Evolutionary conservation across 1,140 invertebrate species (phyloP).

Genomic region (Atopsyche davidsoni): DNA sequence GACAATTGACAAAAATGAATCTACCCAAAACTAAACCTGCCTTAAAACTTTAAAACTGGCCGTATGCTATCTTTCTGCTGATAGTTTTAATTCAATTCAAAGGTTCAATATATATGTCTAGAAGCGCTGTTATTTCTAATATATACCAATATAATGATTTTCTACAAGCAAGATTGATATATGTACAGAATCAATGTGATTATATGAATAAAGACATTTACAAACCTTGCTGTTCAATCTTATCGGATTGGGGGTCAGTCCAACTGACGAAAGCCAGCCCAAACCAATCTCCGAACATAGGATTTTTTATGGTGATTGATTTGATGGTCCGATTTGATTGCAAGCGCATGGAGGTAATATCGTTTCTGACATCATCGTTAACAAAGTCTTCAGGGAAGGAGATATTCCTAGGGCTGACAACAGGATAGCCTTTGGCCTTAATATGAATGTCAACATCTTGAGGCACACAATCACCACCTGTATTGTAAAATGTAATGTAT

Average conservation of each 20-base stretch:
- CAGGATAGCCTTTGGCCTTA: conserved; percentile 21
- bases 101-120: not conserved
- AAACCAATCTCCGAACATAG: conserved; percentile 66
- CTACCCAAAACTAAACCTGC: no score
- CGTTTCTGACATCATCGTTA: conserved; percentile 9
- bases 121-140: no score
- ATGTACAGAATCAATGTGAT: no score
- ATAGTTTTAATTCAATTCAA: no score
- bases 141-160: no score
- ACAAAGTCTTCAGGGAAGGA: conserved; percentile 27
- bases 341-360: conserved; percentile 15
- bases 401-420: conserved; percentile 26
- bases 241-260: conserved; percentile 56
- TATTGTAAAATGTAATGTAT: conserved; percentile 4
- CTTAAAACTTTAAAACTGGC: no score
- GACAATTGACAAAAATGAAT: no score
- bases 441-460: conserved; percentile 28
- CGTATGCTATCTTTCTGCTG: no score
- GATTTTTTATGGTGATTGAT: conserved; percentile 32
- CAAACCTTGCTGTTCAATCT: conserved; percentile 67
- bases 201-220: no score
- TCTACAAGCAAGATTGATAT: no score
- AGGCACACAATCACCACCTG: conserved; percentile 24
- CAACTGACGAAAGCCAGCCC: conserved; percentile 63
- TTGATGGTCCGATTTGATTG: conserved; percentile 19